Evolutionary conservation across 2,888 invertebrate genomes (phyloP), one percentile per base, ranked within the genome.

Genomic region (Drosophila borealis): DNA sequence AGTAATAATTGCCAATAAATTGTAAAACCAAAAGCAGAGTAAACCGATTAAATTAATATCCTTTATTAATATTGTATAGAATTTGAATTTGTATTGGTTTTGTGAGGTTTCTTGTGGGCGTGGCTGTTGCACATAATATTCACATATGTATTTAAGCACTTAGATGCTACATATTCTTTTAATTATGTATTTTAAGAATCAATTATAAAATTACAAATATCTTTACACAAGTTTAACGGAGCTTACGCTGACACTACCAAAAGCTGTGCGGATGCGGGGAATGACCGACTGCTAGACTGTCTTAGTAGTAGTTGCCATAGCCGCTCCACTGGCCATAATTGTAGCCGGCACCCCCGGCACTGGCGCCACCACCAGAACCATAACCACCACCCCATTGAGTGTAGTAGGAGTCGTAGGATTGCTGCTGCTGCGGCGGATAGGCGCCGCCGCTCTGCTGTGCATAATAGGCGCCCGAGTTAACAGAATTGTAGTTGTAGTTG

Each of bases 361-460:
- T 54, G 34, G 70, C 49, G 11, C 39, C 66, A 6, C 55, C 57
- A 39, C 74, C 70, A n/a, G 77, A 70, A 5, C 78, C 65, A 1
- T 94, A 93, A 64, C 94, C 94, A 65, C 94, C 94, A 19, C 94
- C 94, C 94, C 94, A 94, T 78, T 94, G 94, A 86, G 94, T 94
- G 80, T 94, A 94, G 79, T 94, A 94, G 68, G 94, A 93, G 60
- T 93, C 93, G 81, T 94, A 94, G n/a, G 90, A 84, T 53, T 84
- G 84, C 63, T 89, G 87, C n/a, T 80, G 64, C 29, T 77, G 79
- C 33, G 77, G 45, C 34, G 84, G 86, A 75, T 91, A 91, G 17
- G 88, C 74, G 2, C 88, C 80, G 17, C 74, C 46, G 41, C 69
- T 80, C 54, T 86, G 89, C 70, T 91, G 91, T 2, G 81, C 86